Percentiles rank a stretch among this genome's conserved stretches.
These are phyloP conservation scores for Notolabrus celidotus DNA, from an alignment of 2,797 vertebrate genomes.

Conservation along the genomic window DNA sequence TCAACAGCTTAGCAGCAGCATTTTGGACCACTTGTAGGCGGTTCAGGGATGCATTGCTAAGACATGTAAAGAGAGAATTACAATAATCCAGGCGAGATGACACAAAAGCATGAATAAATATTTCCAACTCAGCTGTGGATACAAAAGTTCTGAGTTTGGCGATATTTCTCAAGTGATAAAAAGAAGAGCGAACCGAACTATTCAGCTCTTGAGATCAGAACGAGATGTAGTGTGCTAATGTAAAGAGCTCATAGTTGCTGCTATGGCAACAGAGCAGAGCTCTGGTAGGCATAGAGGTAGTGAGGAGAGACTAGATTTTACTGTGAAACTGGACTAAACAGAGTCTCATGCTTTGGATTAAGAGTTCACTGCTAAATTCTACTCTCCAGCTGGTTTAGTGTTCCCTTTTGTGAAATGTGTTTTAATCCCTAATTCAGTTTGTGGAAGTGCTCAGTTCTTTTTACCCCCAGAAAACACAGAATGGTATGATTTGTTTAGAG, in stretches of 20 bases:
- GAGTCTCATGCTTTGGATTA: conserved; percentile 27
- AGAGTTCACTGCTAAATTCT: neutral
- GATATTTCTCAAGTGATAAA: neutral
- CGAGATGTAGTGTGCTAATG: conserved; percentile 28
- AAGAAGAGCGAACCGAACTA: too few relatives aligned
- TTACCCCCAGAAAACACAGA: neutral
- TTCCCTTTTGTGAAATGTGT: conserved; percentile 6
- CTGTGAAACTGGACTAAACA: conserved; percentile 36
- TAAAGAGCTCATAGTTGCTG: conserved; percentile 51
- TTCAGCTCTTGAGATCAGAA: conserved; percentile 11
- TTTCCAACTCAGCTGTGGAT: too few relatives aligned
- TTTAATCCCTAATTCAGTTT: neutral
- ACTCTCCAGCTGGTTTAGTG: conserved; percentile 1
- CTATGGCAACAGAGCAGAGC: conserved; percentile 63
- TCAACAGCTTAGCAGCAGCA: too few relatives aligned
- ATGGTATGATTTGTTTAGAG: neutral
- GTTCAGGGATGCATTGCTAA: too few relatives aligned
- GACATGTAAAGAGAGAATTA: too few relatives aligned
- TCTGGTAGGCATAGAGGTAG: conserved; percentile 37
- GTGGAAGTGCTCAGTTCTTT: neutral
- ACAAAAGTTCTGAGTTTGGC: too few relatives aligned
- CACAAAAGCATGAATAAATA: too few relatives aligned
- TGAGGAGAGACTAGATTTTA: conserved; percentile 39
- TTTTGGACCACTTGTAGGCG: too few relatives aligned
- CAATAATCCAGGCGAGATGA: too few relatives aligned